phyloP scores from a whole-genome alignment of 2,888 invertebrate genomes.

The Hartigia nigra region DNA sequence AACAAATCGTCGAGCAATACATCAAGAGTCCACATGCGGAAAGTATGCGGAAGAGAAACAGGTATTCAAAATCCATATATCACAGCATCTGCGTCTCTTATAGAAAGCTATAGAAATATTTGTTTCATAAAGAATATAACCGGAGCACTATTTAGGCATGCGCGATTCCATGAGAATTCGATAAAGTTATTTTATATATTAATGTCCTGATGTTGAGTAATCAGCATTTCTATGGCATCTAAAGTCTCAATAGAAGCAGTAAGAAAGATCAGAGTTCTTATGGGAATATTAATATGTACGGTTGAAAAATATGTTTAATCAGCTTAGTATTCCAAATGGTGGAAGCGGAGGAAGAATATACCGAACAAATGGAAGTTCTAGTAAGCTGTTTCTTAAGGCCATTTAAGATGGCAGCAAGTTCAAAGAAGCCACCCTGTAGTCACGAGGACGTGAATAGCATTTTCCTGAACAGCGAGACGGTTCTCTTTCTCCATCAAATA shows the following conservation, averaged over 20 bases:
- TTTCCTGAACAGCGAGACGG: conserved; percentile 92
- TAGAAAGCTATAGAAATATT: no score
- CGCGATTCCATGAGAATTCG: background rate
- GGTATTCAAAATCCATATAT: conserved; percentile 63
- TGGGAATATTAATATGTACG: background rate
- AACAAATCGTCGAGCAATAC: conserved; percentile 94
- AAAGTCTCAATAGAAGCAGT: background rate
- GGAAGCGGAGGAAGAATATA: conserved; percentile 92
- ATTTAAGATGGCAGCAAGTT: conserved; percentile 94
- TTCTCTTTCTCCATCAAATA: conserved; percentile 92
- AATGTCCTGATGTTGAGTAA: background rate
- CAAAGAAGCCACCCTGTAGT: conserved; percentile 90
- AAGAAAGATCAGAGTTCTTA: background rate
- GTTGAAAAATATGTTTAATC: conserved; percentile 37
- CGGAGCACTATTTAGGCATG: background rate
- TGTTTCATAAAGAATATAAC: no score
- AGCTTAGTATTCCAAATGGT: conserved; percentile 92
- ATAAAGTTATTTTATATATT: no score
- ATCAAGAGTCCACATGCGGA: conserved; percentile 95
- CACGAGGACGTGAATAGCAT: conserved; percentile 96
- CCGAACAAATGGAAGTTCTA: conserved; percentile 87
- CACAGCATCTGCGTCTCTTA: background rate
- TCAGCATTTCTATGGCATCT: background rate
- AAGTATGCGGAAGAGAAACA: conserved; percentile 92
- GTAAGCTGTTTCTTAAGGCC: conserved; percentile 89